Base-by-base conservation (phyloP, 2,888 invertebrate genomes). In the Cantharis lateralis region DNA sequence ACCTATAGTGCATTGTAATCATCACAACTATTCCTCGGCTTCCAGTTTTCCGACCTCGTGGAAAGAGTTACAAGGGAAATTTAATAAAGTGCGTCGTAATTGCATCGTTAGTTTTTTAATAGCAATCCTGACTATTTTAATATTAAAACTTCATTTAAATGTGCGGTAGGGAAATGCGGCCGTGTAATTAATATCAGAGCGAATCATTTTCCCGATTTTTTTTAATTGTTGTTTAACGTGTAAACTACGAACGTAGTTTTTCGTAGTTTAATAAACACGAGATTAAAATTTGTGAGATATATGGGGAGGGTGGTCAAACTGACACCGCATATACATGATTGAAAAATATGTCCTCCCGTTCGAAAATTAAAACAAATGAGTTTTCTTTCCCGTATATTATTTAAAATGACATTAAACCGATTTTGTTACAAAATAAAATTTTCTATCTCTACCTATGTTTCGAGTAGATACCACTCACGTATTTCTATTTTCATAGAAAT, bases 21-120 rank as follows among this genome's bases (percentile, higher is more conserved):
- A 69, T 26, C 64, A 63, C 70, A 68, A 74, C 62, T 77, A 74
- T 28, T 77, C 74, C 72, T 74, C 26, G 69, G 68, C 71, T 77
- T 73, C 74, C 68, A 32, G 32, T 32, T 32, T 32, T 32, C 71
- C 74, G 68, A 15, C 70, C 76, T 71, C 70, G 48, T 64, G 68
- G 64, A 24, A 26, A 20, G 20, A 77, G 68, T 48, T 48, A n/a
- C 48, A 48, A 48, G 32, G 68, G 69, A 72, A 77, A 77, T 77
- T 77, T 77, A 77, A 77, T 77, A 77, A 77, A 77, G 77, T 75
- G 70, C 71, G 74, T 71, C 70, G 62, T 77, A 77, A 77, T 77
- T 77, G 69, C 69, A 74, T 69, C 71, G 74, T 28, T 68, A 13
- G 74, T 48, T 77, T 74, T 70, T 68, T 74, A 26, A 24, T 68